Evolutionary conservation across 2,888 invertebrate genomes (phyloP).

Genomic region (Plebejus melissa): DNA sequence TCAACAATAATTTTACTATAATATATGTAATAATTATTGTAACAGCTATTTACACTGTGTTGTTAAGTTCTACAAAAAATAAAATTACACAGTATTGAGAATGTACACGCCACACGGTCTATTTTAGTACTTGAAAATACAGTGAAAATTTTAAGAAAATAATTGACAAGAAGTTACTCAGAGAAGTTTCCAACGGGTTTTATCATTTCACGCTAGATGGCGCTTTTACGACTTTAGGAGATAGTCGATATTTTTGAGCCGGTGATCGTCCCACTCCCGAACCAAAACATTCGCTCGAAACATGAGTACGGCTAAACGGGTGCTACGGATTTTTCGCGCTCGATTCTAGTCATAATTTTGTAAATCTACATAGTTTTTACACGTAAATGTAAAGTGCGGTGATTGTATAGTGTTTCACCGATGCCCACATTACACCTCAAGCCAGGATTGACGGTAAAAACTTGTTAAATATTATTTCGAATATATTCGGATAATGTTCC

Average conservation of each 20-base stretch:
- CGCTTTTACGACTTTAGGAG: conserved; percentile 27
- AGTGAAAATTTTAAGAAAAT: too few species aligned
- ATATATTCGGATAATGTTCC: conserved; percentile 50
- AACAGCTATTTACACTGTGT: too few species aligned
- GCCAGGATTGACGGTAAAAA: conserved; percentile 72
- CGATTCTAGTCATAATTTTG: conserved; percentile 49
- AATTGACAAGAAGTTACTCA: neutral
- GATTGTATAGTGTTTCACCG: conserved; percentile 44
- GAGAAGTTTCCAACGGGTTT: neutral
- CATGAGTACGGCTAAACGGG: conserved; percentile 49
- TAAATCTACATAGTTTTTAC: conserved; percentile 40
- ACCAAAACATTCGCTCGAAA: conserved; percentile 68
- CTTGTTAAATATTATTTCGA: conserved; percentile 35
- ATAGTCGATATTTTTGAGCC: conserved; percentile 2
- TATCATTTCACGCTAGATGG: conserved; percentile 40
- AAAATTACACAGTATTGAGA: neutral
- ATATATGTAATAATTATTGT: too few species aligned
- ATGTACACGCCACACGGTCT: too few species aligned
- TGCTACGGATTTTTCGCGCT: conserved; percentile 61
- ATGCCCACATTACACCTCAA: conserved; percentile 76
- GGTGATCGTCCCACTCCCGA: conserved; percentile 35
- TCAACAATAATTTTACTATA: neutral
- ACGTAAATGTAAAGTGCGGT: conserved; percentile 58
- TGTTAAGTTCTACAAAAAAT: neutral
- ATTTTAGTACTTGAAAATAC: too few species aligned